Percentiles rank a stretch among this genome's conserved stretches.
Evolutionary conservation across 1,140 invertebrate genomes (phyloP).

Genomic region (Conus ventricosus): DNA sequence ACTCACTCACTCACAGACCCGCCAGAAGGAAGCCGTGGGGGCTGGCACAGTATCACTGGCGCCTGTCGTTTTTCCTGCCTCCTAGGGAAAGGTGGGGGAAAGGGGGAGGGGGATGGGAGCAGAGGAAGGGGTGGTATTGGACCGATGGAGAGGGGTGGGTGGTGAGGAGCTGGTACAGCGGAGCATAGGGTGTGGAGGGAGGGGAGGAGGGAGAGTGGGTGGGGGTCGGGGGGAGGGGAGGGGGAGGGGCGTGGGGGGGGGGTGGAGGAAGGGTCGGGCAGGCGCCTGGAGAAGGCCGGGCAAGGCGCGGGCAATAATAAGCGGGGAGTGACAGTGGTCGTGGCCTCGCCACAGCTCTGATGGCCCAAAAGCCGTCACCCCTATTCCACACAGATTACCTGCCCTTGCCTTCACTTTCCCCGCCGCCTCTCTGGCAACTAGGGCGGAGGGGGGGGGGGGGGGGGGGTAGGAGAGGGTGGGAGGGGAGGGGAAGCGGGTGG

Average conservation of each 20-base stretch:
- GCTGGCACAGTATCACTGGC: background rate
- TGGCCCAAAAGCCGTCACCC: background rate
- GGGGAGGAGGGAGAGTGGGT: too few relatives aligned
- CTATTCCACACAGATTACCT: slow-evolving; percentile 18
- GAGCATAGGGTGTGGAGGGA: too few relatives aligned
- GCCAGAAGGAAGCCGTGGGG: too few relatives aligned
- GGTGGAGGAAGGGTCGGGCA: background rate
- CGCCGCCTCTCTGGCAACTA: background rate
- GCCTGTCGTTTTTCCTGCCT: background rate
- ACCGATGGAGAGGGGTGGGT: background rate
- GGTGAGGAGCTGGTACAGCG: background rate
- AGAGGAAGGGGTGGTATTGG: too few relatives aligned
- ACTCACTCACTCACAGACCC: too few relatives aligned
- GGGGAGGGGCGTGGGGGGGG: too few relatives aligned
- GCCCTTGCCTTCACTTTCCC: background rate
- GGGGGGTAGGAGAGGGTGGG: background rate
- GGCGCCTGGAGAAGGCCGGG: background rate
- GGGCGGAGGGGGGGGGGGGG: background rate
- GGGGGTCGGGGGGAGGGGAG: too few relatives aligned
- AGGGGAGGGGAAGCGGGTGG: background rate
- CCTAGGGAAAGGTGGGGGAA: too few relatives aligned
- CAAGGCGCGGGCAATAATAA: background rate
- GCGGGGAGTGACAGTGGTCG: slow-evolving; percentile 15
- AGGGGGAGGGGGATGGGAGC: too few relatives aligned
- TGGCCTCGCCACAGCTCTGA: background rate